Evolutionary conservation across 2,113 vertebrate species (phyloP).

Genomic region (Nycticebus coucang): DNA sequence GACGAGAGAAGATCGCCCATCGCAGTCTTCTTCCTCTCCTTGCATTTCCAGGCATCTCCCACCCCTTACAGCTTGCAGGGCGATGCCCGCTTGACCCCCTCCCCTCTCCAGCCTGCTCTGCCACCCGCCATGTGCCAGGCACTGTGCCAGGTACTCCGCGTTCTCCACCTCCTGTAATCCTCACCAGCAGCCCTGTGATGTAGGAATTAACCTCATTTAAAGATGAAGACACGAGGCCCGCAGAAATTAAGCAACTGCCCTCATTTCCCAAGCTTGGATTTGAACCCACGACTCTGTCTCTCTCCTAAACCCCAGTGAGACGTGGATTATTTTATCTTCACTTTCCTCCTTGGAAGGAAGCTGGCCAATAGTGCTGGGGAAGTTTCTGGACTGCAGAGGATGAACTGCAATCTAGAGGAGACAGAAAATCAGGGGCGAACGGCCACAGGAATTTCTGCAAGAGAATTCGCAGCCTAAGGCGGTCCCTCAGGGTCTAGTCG

Average conservation of each 20-base stretch:
- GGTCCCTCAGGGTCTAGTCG: accelerated
- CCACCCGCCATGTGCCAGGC: not conserved
- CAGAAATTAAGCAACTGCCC: not conserved
- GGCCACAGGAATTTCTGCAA: not conserved
- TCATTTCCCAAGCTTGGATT: not conserved
- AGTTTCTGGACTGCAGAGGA: too few species aligned
- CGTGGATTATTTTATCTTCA: not conserved
- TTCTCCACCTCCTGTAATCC: not conserved
- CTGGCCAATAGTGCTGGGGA: not conserved
- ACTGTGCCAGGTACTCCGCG: not conserved
- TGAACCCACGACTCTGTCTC: not conserved
- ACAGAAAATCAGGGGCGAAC: not conserved
- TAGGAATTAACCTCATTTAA: not conserved
- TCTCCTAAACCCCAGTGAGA: not conserved
- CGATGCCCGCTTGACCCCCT: accelerated
- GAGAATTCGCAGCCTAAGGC: not conserved
- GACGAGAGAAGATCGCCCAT: not conserved
- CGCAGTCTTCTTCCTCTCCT: not conserved
- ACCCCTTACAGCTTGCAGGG: not conserved
- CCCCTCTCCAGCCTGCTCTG: not conserved
- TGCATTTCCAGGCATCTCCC: not conserved
- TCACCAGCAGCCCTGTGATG: not conserved
- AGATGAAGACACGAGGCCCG: not conserved
- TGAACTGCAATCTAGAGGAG: not conserved
- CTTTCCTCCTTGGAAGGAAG: not conserved